Base-by-base conservation (phyloP, 2,113 vertebrate genomes). In the Xiphophorus hellerii region DNA sequence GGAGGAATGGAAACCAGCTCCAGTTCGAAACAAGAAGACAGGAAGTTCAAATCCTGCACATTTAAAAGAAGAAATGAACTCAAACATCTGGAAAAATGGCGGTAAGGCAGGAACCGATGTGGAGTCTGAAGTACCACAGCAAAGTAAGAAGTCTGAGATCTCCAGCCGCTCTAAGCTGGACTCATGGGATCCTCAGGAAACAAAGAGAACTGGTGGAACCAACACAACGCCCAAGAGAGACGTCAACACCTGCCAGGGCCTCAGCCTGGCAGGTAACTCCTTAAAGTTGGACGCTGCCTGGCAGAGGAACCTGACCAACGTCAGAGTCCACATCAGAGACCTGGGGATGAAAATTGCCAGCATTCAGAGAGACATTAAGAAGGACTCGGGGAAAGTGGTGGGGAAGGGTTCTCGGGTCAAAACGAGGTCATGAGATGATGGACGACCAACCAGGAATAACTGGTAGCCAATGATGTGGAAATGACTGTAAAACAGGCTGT, bases 311-410 rank as follows among this genome's bases (percentile, higher is more conserved):
- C 7, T 85, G 30, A 75, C 76, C 4, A 85, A 78, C 1, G 80
- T 91, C 61, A 39, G 84, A 73, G 88, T 88, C 39, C 82, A 89
- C 79, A 84, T 91, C 81, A 80, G 88, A 15, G 90, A 91, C 51
- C 15, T 91, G 54, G 82, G 86, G 1, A 13, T 80, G 22, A 84
- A 73, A 2, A 27, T 85, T 0, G 64, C 28, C 1, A 4, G 6
- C 39, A 3, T 80, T 30, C 64, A 5, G 9, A 73, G 29, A 28
- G 87, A 86, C 4, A 1, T 66, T 4, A 77, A 84, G 74, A 82
- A 76, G 15, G 82, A 85, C 20, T 31, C 14, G 0, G 76, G 27
- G 1, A 83, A 81, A 51, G 35, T 17, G 0, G 11, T 31, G 13
- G 70, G 60, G 14, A 85, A 79, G 48, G 10, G 15, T 5, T 15